A percentile compares a stretch with the other conserved stretches of the same genome.
Evolutionary conservation across 2,113 vertebrate species (phyloP).

Genomic region (Pyxicephalus adspersus): DNA sequence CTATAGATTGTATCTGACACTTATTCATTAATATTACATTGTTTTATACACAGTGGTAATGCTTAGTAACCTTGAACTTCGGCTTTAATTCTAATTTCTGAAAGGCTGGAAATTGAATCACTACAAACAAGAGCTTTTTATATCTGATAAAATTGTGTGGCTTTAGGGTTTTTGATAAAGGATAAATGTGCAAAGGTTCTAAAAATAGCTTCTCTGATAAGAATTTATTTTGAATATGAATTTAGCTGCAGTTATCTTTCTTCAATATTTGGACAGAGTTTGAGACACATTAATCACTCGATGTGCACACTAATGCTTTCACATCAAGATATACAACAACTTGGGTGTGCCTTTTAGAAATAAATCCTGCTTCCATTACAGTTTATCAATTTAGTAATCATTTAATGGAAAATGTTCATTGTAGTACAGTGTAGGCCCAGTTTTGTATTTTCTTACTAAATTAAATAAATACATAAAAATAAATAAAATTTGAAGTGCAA

Average conservation of each 20-base stretch:
- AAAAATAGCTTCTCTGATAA: constrained; percentile 18
- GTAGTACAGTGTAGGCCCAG: no score
- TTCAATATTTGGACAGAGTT: constrained; percentile 16
- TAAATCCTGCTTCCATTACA: neutral
- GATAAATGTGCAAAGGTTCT: constrained; percentile 4
- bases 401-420: neutral
- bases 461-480: no score
- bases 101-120: neutral
- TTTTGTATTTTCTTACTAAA: no score
- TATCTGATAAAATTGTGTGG: constrained; percentile 11
- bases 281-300: constrained; percentile 20
- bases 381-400: neutral
- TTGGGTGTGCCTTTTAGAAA: constrained; percentile 1
- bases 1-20: no score
- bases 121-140: neutral
- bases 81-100: neutral
- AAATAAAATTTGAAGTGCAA: no score
- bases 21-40: neutral
- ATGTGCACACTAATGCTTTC: neutral
- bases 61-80: constrained; percentile 13
- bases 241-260: neutral
- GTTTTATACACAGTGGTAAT: neutral
- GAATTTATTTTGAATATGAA: neutral
- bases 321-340: neutral
- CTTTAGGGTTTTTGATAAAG: constrained; percentile 7